Conservation (phyloP, 1,140 invertebrate species). For the Pissodes strobi region DNA sequence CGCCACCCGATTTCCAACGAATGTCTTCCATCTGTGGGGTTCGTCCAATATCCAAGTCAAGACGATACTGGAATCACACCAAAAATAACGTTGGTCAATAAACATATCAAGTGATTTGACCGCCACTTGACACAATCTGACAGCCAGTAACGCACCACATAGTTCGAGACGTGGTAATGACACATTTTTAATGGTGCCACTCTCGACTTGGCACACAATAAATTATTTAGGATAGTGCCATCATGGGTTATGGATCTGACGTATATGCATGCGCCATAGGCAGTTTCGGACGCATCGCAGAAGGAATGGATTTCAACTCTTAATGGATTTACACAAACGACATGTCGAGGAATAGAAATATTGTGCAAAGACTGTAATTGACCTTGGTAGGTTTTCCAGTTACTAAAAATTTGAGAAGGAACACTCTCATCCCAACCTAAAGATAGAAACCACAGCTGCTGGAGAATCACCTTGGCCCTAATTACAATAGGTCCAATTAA, state of each 20-base stretch:
- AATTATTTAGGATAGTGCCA: background rate
- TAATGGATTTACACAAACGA: background rate
- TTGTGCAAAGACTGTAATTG: background rate
- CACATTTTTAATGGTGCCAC: constrained; percentile 4
- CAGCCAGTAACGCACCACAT: constrained; percentile 2
- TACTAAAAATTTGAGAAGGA: no score
- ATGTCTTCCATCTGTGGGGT: constrained; percentile 3
- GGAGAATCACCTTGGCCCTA: constrained; percentile 47
- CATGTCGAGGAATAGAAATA: no score
- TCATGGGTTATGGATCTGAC: background rate
- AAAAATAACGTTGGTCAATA: constrained; percentile 7
- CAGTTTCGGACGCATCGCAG: background rate
- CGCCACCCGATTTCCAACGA: no score
- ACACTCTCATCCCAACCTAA: constrained; percentile 48
- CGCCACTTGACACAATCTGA: background rate
- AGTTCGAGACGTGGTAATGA: constrained; percentile 8
- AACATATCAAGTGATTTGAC: background rate
- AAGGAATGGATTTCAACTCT: background rate
- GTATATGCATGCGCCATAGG: background rate
- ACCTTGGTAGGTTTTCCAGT: background rate
- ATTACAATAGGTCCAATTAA: constrained; percentile 45
- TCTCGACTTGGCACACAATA: background rate
- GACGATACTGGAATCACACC: constrained; percentile 8
- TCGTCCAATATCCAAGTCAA: background rate
- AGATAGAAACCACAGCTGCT: constrained; percentile 47